These are phyloP conservation scores for Spodoptera exigua DNA, from an alignment of 2,888 invertebrate species.

Conservation along the genomic window DNA sequence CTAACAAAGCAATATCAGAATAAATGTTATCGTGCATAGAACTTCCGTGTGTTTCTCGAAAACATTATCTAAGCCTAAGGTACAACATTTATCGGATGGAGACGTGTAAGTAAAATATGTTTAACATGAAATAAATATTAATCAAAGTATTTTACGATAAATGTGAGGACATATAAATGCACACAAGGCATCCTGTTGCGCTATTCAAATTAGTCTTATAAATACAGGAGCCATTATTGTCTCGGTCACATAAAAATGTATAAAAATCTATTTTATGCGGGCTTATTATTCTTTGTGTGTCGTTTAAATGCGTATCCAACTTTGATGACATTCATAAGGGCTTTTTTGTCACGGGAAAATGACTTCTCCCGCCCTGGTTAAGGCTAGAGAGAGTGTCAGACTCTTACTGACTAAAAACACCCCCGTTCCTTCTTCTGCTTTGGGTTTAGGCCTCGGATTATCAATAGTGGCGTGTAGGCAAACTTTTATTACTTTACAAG, in stretches of 20 bases:
- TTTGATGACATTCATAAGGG: slow-evolving; percentile 63
- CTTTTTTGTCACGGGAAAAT: too few relatives aligned
- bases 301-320: slow-evolving; percentile 67
- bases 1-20: too few relatives aligned
- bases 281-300: slow-evolving; percentile 74
- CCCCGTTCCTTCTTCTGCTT: too few relatives aligned
- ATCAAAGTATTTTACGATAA: slow-evolving; percentile 50
- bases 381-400: too few relatives aligned
- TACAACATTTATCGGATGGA: too few relatives aligned
- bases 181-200: slow-evolving; percentile 64
- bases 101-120: slow-evolving; percentile 14
- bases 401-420: too few relatives aligned
- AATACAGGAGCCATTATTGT: slow-evolving; percentile 63
- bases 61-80: neutral
- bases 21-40: neutral
- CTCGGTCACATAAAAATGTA: slow-evolving; percentile 65
- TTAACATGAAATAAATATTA: slow-evolving; percentile 45
- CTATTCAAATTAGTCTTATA: slow-evolving; percentile 64
- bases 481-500: slow-evolving; percentile 47
- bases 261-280: slow-evolving; percentile 70
- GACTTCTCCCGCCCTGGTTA: too few relatives aligned
- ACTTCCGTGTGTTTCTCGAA: neutral
- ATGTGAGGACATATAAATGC: slow-evolving; percentile 43
- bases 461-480: slow-evolving; percentile 48
- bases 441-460: too few relatives aligned